Evolutionary conservation across 2,888 invertebrate species (phyloP).

Genomic region (Terebella lapidaria): DNA sequence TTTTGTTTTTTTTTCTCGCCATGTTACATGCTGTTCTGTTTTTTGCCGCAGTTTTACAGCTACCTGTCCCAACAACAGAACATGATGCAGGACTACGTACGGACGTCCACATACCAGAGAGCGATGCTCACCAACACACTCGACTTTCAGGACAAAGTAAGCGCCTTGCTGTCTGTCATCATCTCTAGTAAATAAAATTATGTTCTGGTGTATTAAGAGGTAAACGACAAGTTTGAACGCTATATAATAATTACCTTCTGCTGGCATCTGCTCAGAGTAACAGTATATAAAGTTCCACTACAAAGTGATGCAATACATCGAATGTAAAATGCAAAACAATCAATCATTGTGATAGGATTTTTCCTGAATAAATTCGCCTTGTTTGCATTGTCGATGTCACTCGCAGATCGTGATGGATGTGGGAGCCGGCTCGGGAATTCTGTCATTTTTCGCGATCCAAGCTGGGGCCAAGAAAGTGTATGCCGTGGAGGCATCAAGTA

Average conservation of each 20-base stretch:
- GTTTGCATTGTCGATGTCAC: too few species aligned
- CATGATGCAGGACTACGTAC: conserved; percentile 99
- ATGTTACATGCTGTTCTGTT: too few species aligned
- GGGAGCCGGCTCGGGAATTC: conserved; percentile 95
- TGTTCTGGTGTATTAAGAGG: background rate
- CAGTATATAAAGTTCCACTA: too few species aligned
- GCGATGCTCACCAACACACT: conserved; percentile 88
- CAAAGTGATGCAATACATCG: too few species aligned
- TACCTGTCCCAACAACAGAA: conserved; percentile 99
- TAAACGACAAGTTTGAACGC: too few species aligned
- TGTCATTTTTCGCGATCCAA: conserved; percentile 97
- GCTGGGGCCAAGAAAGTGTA: conserved; percentile 95
- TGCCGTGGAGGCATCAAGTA: conserved; percentile 98
- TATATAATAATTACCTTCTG: too few species aligned
- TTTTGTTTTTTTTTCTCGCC: too few species aligned
- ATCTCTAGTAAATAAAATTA: background rate
- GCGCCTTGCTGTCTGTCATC: background rate
- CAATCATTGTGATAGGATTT: too few species aligned
- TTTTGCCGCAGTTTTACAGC: conserved; percentile 99
- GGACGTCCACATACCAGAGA: conserved; percentile 96
- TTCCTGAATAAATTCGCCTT: too few species aligned
- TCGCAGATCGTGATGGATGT: conserved; percentile 85
- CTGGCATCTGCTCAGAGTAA: too few species aligned
- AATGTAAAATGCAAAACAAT: too few species aligned
- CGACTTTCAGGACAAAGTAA: conserved; percentile 73